Conservation (phyloP, 2,113 vertebrate genomes). For the Ceuthmochares aereus region DNA sequence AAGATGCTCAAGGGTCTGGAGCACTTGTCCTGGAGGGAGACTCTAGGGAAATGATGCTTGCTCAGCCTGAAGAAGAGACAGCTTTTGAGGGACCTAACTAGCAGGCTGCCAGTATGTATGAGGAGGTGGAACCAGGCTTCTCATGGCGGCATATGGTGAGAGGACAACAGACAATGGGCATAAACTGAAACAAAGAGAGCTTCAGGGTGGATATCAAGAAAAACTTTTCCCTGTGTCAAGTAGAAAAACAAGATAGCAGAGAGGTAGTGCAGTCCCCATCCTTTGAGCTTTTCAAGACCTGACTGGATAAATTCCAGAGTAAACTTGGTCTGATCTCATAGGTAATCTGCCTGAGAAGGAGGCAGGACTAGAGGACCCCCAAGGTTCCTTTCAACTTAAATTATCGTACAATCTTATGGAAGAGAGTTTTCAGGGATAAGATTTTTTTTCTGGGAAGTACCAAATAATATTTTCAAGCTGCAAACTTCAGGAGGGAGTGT, state of each 20-base stretch:
- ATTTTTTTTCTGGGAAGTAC: background rate
- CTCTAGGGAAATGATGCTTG: background rate
- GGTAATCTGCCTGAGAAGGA: background rate
- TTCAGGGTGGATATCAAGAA: background rate
- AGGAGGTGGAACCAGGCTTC: background rate
- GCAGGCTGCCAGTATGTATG: background rate
- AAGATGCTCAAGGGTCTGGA: background rate
- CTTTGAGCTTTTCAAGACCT: background rate
- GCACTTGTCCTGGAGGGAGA: background rate
- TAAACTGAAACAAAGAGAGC: background rate
- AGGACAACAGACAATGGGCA: background rate
- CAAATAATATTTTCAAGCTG: background rate
- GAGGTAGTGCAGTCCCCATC: background rate
- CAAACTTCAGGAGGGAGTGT: background rate
- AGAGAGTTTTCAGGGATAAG: background rate
- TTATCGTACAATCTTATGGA: background rate
- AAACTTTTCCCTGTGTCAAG: background rate
- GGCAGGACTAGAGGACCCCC: background rate
- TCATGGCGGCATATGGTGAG: rapidly evolving
- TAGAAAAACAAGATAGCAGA: background rate
- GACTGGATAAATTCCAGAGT: background rate
- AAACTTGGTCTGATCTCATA: background rate
- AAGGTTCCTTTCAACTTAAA: background rate
- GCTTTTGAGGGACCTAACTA: background rate
- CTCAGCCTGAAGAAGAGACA: background rate